A percentile compares a stretch with the other conserved stretches of the same genome.
phyloP scores from a whole-genome alignment of 1,140 invertebrate species.

The Cyphomyrmex costatus region DNA sequence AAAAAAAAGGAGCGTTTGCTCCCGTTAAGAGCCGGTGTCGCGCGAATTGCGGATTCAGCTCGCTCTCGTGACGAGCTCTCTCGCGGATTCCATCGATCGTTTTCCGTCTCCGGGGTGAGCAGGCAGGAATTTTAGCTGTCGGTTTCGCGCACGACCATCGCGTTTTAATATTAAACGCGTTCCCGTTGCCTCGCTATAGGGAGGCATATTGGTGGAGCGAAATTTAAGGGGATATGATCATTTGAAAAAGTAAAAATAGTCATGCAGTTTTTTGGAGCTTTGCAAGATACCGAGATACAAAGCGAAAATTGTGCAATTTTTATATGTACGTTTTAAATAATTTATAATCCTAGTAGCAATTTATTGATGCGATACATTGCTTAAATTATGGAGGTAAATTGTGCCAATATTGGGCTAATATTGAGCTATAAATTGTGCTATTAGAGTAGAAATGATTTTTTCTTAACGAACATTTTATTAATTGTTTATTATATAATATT shows the following conservation, averaged over 20 bases:
- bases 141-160: conserved; percentile 16
- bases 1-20: conserved; percentile 25
- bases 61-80: conserved; percentile 51
- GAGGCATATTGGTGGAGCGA: background rate
- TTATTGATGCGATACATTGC: too few species aligned
- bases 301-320: background rate
- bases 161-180: conserved; percentile 57
- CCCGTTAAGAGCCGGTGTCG: conserved; percentile 59
- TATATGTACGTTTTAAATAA: background rate
- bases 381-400: too few species aligned
- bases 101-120: conserved; percentile 15
- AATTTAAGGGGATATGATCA: conserved; percentile 27
- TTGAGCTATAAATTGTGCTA: too few species aligned
- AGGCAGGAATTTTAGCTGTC: conserved; percentile 54
- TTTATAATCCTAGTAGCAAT: background rate
- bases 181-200: conserved; percentile 26
- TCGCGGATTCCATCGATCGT: conserved; percentile 61
- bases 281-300: background rate
- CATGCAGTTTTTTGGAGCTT: background rate
- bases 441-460: background rate
- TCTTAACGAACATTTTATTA: background rate
- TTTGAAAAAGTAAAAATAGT: background rate
- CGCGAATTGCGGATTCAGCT: conserved; percentile 59
- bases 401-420: too few species aligned
- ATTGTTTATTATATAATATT: background rate